Base-by-base conservation (phyloP, 2,888 invertebrate genomes). In the Caenorhabditis becei region DNA sequence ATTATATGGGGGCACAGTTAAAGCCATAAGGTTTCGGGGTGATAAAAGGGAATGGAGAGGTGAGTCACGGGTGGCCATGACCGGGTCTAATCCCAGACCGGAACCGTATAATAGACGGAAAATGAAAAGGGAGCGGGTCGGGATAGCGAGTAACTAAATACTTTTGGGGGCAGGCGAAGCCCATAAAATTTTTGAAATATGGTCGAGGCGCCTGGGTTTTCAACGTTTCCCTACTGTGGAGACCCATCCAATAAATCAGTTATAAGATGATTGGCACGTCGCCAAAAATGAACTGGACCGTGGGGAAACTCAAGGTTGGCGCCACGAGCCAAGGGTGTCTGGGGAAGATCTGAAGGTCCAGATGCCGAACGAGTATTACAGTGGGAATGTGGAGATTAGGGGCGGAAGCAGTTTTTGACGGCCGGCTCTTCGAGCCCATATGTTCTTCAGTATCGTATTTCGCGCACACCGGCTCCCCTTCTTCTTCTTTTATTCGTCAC, bases 211-310 rank as follows among this genome's bases (percentile, higher is more conserved):
- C 32, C 32, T 18, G 35, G 61, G 41, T 24, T 72, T 74, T 66
- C 74, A 74, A 74, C 74, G 74, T 65, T 74, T n/a, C n/a, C n/a
- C n/a, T n/a, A n/a, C n/a, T 74, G 63, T 51, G 41, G 61, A 65
- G 58, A 58, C 74, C 44, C 74, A 74, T 74, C 59, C 74, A 74
- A 74, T 74, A 74, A 74, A 74, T 74, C 74, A 74, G 74, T 74
- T 74, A 74, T 74, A 74, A 65, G 74, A 74, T 66, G 74, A 74
- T 74, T 74, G 74, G 74, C 74, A 74, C 74, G 74, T 74, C 74
- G 66, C 66, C 72, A 72, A 65, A 63, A 72, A 65, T 16, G 14
- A n/a, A n/a, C n/a, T n/a, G n/a, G n/a, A 3, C 16, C 28, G 32
- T 24, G 41, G 35, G 37, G 28, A 54, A 23, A 26, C n/a, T 49